These are phyloP conservation scores for Philaethria dido DNA, from an alignment of 2,888 invertebrate species.

Conservation along the genomic window DNA sequence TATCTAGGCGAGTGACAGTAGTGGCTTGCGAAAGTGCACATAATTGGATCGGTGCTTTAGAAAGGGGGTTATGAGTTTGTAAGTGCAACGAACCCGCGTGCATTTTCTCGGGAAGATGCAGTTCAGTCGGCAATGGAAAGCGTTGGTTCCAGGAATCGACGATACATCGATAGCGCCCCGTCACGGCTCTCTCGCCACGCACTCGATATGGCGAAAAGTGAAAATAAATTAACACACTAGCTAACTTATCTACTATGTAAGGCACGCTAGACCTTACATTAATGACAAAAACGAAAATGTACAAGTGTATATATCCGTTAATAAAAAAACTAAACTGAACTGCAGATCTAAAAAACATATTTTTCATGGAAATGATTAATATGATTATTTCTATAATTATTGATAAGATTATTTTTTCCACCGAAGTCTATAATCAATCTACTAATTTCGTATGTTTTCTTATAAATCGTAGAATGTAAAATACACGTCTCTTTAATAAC, in stretches of 20 bases:
- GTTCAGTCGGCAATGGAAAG: constrained; percentile 71
- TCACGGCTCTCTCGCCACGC: constrained; percentile 59
- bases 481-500: too few relatives aligned
- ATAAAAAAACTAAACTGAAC: background rate
- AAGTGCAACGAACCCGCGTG: constrained; percentile 82
- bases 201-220: constrained; percentile 72
- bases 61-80: constrained; percentile 84
- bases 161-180: constrained; percentile 53
- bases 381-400: too few relatives aligned
- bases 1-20: constrained; percentile 84
- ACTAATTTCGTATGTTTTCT: too few relatives aligned
- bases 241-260: constrained; percentile 35
- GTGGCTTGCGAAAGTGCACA: constrained; percentile 84
- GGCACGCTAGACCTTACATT: constrained; percentile 7
- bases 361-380: too few relatives aligned
- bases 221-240: constrained; percentile 56
- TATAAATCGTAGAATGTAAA: too few relatives aligned
- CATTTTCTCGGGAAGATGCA: constrained; percentile 81
- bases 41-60: constrained; percentile 84
- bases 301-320: background rate
- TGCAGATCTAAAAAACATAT: too few relatives aligned
- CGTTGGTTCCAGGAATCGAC: constrained; percentile 75
- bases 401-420: too few relatives aligned
- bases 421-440: too few relatives aligned
- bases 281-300: background rate